A percentile compares a stretch with the other conserved stretches of the same genome.
Conservation (phyloP, 2,888 invertebrate species). For the Brachycybe producta region DNA sequence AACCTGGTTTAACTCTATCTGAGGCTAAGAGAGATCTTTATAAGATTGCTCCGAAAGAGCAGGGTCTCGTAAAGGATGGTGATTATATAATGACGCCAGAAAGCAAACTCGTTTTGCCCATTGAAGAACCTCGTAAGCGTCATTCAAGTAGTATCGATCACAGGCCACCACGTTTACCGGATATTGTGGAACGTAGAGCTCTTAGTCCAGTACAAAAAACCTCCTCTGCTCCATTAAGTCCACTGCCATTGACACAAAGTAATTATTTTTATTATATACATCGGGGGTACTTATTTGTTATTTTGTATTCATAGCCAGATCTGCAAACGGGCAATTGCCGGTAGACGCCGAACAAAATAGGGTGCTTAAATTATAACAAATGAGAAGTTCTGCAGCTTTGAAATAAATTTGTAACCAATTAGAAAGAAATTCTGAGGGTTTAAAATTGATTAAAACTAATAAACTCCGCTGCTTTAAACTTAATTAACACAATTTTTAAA, state of each 20-base stretch:
- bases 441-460: too few species aligned
- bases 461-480: too few species aligned
- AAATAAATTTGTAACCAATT: background rate
- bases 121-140: slow-evolving; percentile 34
- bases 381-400: background rate
- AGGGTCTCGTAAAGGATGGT: too few species aligned
- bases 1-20: too few species aligned
- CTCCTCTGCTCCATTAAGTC: slow-evolving; percentile 10
- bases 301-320: too few species aligned
- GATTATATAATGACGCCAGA: too few species aligned
- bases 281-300: background rate
- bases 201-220: slow-evolving; percentile 9
- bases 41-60: background rate
- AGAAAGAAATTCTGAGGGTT: too few species aligned
- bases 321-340: too few species aligned
- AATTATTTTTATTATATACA: background rate
- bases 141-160: slow-evolving; percentile 21
- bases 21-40: slow-evolving; percentile 20
- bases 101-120: too few species aligned
- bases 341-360: too few species aligned
- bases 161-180: slow-evolving; percentile 10
- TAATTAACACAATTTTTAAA: too few species aligned
- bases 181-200: slow-evolving; percentile 3
- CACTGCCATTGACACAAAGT: slow-evolving; percentile 4
- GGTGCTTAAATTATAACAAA: background rate